These are phyloP conservation scores for Noctua janthe DNA, from an alignment of 2,888 invertebrate species.

Conservation along the genomic window DNA sequence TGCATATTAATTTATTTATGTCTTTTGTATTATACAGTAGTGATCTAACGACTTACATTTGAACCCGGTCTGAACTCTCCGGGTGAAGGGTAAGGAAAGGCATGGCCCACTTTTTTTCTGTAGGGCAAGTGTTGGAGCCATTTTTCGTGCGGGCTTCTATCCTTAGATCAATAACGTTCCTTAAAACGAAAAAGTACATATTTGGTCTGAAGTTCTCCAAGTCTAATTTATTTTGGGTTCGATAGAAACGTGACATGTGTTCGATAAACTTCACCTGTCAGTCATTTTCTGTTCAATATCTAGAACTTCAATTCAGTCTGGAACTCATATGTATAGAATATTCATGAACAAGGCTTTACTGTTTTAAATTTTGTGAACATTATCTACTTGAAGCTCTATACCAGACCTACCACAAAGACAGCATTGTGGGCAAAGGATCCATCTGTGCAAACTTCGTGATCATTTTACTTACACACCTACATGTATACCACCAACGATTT, in stretches of 20 bases:
- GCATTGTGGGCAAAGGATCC: conserved; percentile 45
- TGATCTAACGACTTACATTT: conserved; percentile 76
- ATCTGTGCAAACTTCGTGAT: conserved; percentile 68
- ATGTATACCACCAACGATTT: conserved; percentile 55
- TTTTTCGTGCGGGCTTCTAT: conserved; percentile 50
- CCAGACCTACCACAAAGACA: conserved; percentile 47
- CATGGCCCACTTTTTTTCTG: conserved; percentile 70
- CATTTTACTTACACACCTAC: conserved; percentile 43
- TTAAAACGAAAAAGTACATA: conserved; percentile 26
- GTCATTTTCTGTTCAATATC: conserved; percentile 23
- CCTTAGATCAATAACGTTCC: conserved; percentile 68
- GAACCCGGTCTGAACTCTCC: conserved; percentile 73
- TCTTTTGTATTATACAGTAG: conserved; percentile 67
- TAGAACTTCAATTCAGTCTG: not conserved
- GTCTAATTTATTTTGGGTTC: conserved; percentile 22
- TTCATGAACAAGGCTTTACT: conserved; percentile 33
- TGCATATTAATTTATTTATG: conserved; percentile 63
- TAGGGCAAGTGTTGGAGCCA: conserved; percentile 57
- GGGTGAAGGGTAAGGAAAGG: conserved; percentile 73
- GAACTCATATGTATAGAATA: conserved; percentile 11
- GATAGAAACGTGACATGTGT: conserved; percentile 15
- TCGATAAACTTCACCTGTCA: conserved; percentile 8
- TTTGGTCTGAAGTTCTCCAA: conserved; percentile 30
- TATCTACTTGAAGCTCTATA: conserved; percentile 20
- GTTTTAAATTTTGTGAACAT: conserved; percentile 21